Evolutionary conservation across 2,113 vertebrate species (phyloP).

Genomic region (Ammodytes marinus): DNA sequence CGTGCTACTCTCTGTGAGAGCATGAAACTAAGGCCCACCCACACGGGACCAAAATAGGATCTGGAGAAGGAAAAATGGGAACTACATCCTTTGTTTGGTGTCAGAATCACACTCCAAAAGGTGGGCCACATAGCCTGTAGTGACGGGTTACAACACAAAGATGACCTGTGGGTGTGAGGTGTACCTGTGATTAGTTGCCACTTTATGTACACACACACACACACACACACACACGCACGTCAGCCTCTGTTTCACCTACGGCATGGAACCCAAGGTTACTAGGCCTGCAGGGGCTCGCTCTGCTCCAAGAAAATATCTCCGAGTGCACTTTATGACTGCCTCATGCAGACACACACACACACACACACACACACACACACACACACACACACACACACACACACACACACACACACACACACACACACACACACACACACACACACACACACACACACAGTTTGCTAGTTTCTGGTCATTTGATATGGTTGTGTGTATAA

Average conservation of each 20-base stretch:
- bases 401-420: slow-evolving; percentile 22
- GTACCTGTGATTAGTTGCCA: slow-evolving; percentile 4
- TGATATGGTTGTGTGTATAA: slow-evolving; percentile 53
- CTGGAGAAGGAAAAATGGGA: neutral
- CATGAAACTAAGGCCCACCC: too few relatives aligned
- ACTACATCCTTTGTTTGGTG: neutral
- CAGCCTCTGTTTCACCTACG: slow-evolving; percentile 18
- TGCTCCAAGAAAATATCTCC: slow-evolving; percentile 64
- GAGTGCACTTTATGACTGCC: slow-evolving; percentile 48
- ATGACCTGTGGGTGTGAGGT: slow-evolving; percentile 18
- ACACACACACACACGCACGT: slow-evolving; percentile 7
- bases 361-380: slow-evolving; percentile 16
- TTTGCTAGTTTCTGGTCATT: slow-evolving; percentile 51
- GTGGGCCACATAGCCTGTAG: neutral
- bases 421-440: neutral
- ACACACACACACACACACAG: slow-evolving; percentile 26
- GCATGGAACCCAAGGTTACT: slow-evolving; percentile 64
- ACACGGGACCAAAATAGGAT: neutral
- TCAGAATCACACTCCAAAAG: neutral
- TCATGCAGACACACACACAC: slow-evolving; percentile 30
- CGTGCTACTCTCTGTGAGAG: too few relatives aligned
- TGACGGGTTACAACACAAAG: neutral
- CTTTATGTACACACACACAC: neutral
- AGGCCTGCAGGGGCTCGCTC: slow-evolving; percentile 62
- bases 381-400: neutral